Percentiles rank a stretch among this genome's conserved stretches.
phyloP scores from a whole-genome alignment of 2,888 invertebrate species.

The Agrilus biguttatus region DNA sequence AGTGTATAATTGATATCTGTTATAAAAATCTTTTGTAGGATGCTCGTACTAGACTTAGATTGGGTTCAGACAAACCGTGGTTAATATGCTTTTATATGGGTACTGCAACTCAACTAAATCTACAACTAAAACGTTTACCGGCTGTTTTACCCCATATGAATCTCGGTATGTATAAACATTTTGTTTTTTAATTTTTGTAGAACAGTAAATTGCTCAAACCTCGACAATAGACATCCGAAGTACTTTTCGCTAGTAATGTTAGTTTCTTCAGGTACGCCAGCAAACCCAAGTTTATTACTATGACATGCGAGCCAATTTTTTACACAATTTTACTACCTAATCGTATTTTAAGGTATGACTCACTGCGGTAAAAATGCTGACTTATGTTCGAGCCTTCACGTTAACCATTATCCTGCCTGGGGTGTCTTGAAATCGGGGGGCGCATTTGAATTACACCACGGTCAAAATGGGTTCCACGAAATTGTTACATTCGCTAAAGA shows the following conservation, averaged over 20 bases:
- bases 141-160: slow-evolving; percentile 39
- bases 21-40: slow-evolving; percentile 15
- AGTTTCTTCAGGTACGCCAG: too few relatives aligned
- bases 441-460: slow-evolving; percentile 59
- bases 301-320: too few relatives aligned
- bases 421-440: slow-evolving; percentile 60
- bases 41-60: slow-evolving; percentile 20
- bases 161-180: slow-evolving; percentile 26
- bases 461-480: slow-evolving; percentile 41
- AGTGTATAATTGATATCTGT: not conserved
- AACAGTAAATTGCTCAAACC: too few relatives aligned
- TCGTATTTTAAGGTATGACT: slow-evolving; percentile 38
- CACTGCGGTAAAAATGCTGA: slow-evolving; percentile 43
- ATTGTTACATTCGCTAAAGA: slow-evolving; percentile 50
- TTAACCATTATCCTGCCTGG: slow-evolving; percentile 50
- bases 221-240: too few relatives aligned
- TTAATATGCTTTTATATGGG: slow-evolving; percentile 41
- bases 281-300: too few relatives aligned
- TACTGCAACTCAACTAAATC: slow-evolving; percentile 33
- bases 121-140: slow-evolving; percentile 47
- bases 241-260: too few relatives aligned
- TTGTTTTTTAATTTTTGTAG: too few relatives aligned
- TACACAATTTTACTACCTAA: too few relatives aligned
- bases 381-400: slow-evolving; percentile 44
- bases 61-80: slow-evolving; percentile 32